Base-by-base conservation (phyloP, 2,888 invertebrate species). In the Pecten maximus region DNA sequence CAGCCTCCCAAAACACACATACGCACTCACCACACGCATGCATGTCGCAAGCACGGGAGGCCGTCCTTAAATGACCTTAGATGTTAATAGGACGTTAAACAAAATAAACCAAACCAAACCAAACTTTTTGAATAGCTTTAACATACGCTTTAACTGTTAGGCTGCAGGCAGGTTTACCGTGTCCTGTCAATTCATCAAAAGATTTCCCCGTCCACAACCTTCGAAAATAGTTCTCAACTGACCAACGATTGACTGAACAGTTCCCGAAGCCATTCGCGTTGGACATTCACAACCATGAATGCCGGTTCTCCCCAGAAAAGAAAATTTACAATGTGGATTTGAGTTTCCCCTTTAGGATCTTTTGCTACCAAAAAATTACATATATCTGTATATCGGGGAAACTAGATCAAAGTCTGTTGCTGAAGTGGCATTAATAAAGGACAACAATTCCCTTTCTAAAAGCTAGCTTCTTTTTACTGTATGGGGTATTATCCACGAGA, bases 151-250 rank as follows among this genome's bases (percentile, higher is more conserved):
- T 39, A 48, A 89, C 91, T 40, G 35, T n/a, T n/a, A 86, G 3
- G 50, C 89, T 89, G 15, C 50, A 87, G 4, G 40, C 88, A 39
- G 91, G 91, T 50, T 91, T 91, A 40, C 91, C 88, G 16, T 35
- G 48, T 74, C 35, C 35, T 28, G n/a, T 35, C 54, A 54, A 23
- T 54, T 23, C 19, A 88, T 91, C 48, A 74, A 48, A 91, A 12
- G n/a, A n/a, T 40, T 89, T 74, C 35, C 89, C 39, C n/a, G 89
- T 44, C 88, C 89, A 19, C 28, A 35, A 23, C 0, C 0, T 44
- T 90, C 74, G 48, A 90, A 91, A 39, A 91, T 90, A 10, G 88
- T 40, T 40, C 87, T 90, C 8, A 91, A 40, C 60, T 89, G 88
- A 40, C 89, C 87, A 23, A 89, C 23, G 39, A 87, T 54, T 0